These are phyloP conservation scores for Oeneis ivallda DNA, from an alignment of 2,888 invertebrate species.

Conservation along the genomic window DNA sequence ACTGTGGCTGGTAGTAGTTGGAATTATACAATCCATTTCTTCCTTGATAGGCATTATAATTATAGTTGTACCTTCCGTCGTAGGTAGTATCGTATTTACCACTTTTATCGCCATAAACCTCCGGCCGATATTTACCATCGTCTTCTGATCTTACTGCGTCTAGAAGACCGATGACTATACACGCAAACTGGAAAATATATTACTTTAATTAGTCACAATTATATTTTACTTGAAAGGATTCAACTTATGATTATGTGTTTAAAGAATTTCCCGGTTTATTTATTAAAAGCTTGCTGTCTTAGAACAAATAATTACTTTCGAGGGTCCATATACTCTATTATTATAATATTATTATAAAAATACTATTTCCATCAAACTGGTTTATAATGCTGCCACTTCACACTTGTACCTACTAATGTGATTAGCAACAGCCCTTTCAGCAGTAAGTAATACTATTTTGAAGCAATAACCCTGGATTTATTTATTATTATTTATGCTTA, in stretches of 20 bases:
- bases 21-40: conserved; percentile 48
- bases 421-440: too few species aligned
- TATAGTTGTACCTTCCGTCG: conserved; percentile 54
- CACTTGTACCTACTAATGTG: too few species aligned
- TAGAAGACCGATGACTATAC: conserved; percentile 35
- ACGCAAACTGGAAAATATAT: conserved; percentile 35
- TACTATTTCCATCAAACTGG: too few species aligned
- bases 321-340: too few species aligned
- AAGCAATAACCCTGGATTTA: too few species aligned
- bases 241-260: too few species aligned
- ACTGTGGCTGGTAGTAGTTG: conserved; percentile 53
- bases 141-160: conserved; percentile 51
- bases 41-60: conserved; percentile 47
- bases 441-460: too few species aligned
- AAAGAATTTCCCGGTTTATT: too few species aligned
- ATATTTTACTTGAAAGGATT: not conserved
- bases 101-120: conserved; percentile 58
- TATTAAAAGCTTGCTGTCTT: too few species aligned
- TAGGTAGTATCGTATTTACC: conserved; percentile 49
- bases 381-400: too few species aligned
- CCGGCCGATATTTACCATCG: conserved; percentile 75
- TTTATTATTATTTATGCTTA: not conserved
- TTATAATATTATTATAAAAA: too few species aligned
- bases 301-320: too few species aligned
- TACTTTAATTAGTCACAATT: not conserved